These are phyloP conservation scores for Trachelipus rathkii DNA, from an alignment of 1,140 invertebrate species.

Conservation along the genomic window DNA sequence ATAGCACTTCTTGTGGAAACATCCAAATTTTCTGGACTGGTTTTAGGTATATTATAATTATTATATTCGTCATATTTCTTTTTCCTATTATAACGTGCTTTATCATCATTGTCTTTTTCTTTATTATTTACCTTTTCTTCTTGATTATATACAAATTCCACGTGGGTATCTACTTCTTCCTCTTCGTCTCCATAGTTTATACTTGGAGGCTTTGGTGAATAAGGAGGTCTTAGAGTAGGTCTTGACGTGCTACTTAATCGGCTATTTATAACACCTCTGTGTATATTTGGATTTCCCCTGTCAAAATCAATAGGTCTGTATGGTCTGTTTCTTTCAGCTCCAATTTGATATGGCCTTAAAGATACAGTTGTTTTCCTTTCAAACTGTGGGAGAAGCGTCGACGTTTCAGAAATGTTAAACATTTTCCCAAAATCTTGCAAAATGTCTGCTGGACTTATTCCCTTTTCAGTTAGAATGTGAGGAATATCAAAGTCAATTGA, in stretches of 20 bases:
- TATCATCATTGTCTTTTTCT: neutral
- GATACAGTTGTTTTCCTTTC: neutral
- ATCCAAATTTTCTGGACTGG: neutral
- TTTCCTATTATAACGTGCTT: neutral
- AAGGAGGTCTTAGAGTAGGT: neutral
- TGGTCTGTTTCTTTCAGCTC: constrained; percentile 2
- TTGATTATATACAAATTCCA: too few species aligned
- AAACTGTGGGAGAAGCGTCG: neutral
- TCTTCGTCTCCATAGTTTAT: neutral
- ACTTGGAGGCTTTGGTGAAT: neutral
- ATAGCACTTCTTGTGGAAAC: neutral
- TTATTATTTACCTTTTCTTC: too few species aligned
- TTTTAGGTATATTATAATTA: neutral
- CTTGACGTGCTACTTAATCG: neutral
- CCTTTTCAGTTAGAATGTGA: neutral
- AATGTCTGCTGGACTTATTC: neutral
- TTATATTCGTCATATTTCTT: neutral
- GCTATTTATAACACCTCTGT: neutral
- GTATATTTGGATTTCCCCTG: neutral
- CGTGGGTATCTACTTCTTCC: neutral
- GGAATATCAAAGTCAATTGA: neutral
- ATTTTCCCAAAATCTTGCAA: neutral
- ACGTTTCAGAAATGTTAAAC: neutral
- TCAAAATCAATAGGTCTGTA: neutral
- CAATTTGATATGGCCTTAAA: neutral